Evolutionary conservation across 1,140 invertebrate species (phyloP).

Genomic region (Bemisia tabaci): DNA sequence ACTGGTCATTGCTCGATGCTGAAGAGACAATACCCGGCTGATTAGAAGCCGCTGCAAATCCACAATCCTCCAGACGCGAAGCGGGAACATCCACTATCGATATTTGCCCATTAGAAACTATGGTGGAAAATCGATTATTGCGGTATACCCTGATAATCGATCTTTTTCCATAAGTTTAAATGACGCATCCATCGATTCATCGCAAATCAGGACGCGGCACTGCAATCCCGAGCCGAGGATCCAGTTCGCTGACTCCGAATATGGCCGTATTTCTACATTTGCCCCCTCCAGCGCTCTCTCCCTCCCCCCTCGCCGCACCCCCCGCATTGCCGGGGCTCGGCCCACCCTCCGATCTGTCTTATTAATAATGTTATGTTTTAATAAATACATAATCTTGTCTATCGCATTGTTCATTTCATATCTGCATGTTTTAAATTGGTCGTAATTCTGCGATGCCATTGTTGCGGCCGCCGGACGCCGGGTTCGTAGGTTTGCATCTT

Average conservation of each 20-base stretch:
- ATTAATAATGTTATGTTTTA: conserved; percentile 1
- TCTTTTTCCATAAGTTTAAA: no score
- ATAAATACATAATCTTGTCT: neutral
- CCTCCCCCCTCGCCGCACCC: neutral
- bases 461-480: no score
- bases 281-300: neutral
- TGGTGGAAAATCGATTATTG: no score
- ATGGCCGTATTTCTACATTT: neutral
- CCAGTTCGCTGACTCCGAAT: neutral
- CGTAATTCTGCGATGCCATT: neutral
- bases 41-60: neutral
- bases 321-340: neutral
- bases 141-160: no score
- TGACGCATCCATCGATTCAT: no score
- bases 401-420: neutral
- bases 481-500: no score
- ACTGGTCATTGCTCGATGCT: no score
- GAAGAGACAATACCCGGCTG: neutral
- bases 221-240: neutral
- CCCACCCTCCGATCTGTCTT: neutral
- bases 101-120: no score
- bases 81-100: no score
- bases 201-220: no score
- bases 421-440: neutral
- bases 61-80: neutral